Conservation (phyloP, 2,888 invertebrate species). For the Lobophora halterata region DNA sequence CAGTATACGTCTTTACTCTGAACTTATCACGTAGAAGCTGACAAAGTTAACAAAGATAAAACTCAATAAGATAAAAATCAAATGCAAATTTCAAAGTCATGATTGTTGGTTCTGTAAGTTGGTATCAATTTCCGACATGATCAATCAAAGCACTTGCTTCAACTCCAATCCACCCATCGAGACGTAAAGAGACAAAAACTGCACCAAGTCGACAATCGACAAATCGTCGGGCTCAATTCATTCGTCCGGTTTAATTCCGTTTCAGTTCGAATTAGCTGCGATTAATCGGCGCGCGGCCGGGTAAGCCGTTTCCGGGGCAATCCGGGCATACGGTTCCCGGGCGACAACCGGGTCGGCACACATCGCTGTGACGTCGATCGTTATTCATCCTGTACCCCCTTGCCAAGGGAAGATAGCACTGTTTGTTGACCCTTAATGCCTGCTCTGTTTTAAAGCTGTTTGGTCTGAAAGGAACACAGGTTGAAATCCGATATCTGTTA, state of each 20-base stretch:
- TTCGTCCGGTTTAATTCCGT: constrained; percentile 78
- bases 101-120: neutral
- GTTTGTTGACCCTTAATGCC: constrained; percentile 57
- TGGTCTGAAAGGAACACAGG: constrained; percentile 17
- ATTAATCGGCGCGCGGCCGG: constrained; percentile 74
- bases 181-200: constrained; percentile 22
- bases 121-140: constrained; percentile 2
- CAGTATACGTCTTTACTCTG: too few species aligned
- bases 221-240: constrained; percentile 77
- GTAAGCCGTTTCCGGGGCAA: constrained; percentile 59
- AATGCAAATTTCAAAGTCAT: neutral
- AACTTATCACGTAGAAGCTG: too few species aligned
- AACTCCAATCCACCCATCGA: constrained; percentile 9
- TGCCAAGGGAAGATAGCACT: constrained; percentile 58
- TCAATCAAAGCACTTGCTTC: constrained; percentile 14
- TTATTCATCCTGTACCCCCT: constrained; percentile 74
- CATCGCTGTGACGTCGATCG: constrained; percentile 76
- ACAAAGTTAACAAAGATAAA: too few species aligned
- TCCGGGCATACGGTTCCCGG: constrained; percentile 37
- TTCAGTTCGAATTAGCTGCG: constrained; percentile 77
- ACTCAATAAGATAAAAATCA: too few species aligned
- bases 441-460: constrained; percentile 33
- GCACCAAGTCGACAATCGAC: constrained; percentile 53
- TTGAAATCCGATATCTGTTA: constrained; percentile 13
- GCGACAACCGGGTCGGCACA: constrained; percentile 66